Base-by-base conservation (phyloP, 2,888 invertebrate species). In the Camponotus fellah region DNA sequence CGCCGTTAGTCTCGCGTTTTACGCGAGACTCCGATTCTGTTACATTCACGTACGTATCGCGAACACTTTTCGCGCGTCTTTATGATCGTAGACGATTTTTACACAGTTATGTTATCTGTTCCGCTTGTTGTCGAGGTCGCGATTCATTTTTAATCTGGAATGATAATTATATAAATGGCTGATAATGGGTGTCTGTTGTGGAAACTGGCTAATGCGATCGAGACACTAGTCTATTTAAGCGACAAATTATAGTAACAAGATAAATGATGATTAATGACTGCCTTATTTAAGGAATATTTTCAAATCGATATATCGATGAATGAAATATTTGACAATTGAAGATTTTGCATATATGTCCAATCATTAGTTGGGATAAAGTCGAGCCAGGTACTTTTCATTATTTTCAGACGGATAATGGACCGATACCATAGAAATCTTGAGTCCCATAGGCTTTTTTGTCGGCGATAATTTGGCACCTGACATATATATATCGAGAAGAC, bases 401-500 rank as follows among this genome's bases (percentile, higher is more conserved):
- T 88, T 60, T 64, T 21, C n/a, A 77, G 75, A 64, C 69, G 2
- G 83, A 84, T 88, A 90, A 90, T 90, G 89, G 89, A 80, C 85
- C 84, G 69, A 87, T 84, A 83, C 79, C 82, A 40, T 80, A 77
- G 68, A 49, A 79, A 79, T 58, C 79, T 53, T 75, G 79, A 32
- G 77, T 83, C 79, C 75, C 71, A 64, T 49, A 66, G 58, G 40
- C 80, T 77, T 56, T 56, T 58, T 40, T 17, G 21, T 49, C 62
- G 69, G 62, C 69, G 46, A 86, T 88, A 88, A 83, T 83, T 82
- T 66, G 69, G 72, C 84, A 84, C 43, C 74, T 74, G 49, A 43
- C n/a, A n/a, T 60, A 56, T 60, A 60, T 21, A 53, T 4, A 46
- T 3, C 56, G 10, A 49, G n/a, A 37, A 71, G 72, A 64, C 65